A percentile compares a stretch with the other conserved stretches of the same genome.
phyloP scores from a whole-genome alignment of 2,113 vertebrate genomes.

The Ailuropoda melanoleuca region DNA sequence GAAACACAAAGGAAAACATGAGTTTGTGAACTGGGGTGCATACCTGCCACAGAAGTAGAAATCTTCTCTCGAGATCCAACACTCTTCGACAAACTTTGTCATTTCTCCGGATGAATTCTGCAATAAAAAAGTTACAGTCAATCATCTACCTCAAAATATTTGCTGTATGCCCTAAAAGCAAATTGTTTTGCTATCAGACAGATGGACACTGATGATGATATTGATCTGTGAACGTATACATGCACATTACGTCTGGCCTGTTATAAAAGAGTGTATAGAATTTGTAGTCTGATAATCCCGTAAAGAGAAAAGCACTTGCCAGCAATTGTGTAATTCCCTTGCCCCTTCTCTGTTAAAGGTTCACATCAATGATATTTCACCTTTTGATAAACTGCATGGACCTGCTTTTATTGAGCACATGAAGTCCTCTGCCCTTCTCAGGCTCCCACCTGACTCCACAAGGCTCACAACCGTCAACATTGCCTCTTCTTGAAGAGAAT shows the following conservation, averaged over 20 bases:
- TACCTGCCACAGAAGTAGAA: background rate
- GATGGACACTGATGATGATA: background rate
- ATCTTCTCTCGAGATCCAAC: background rate
- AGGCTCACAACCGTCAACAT: background rate
- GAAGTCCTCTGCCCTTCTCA: background rate
- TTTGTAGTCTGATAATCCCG: background rate
- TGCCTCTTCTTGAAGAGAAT: constrained; percentile 1
- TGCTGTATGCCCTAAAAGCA: background rate
- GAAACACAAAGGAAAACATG: background rate
- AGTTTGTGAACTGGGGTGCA: background rate
- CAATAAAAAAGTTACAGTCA: background rate
- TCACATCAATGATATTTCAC: background rate
- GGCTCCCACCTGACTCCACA: background rate
- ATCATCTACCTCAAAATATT: background rate
- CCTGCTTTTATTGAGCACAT: background rate
- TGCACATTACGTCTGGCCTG: background rate
- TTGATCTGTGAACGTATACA: background rate
- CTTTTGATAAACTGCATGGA: background rate
- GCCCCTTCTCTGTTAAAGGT: background rate
- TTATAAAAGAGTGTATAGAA: background rate
- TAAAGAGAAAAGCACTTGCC: background rate
- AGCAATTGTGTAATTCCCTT: background rate
- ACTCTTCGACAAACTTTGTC: background rate
- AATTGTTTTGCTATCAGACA: background rate
- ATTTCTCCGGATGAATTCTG: background rate